Conservation (phyloP, 2,888 invertebrate genomes). For the Branchinecta sandiegonensis region DNA sequence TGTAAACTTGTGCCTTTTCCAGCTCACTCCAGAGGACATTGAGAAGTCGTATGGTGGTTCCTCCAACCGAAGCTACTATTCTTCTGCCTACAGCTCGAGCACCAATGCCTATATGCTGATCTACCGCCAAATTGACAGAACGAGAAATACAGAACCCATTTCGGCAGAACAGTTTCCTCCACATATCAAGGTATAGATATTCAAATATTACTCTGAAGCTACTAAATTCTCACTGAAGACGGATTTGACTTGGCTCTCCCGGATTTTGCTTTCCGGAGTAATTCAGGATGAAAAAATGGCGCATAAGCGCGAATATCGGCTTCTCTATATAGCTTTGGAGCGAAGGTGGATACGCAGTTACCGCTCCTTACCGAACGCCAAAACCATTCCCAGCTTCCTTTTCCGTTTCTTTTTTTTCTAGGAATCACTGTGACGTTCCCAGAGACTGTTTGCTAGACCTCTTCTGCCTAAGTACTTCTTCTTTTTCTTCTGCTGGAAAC, state of each 20-base stretch:
- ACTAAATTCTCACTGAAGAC: slow-evolving; percentile 22
- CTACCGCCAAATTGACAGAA: slow-evolving; percentile 56
- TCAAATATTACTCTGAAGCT: slow-evolving; percentile 17
- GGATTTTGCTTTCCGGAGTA: background rate
- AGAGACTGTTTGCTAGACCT: too few species aligned
- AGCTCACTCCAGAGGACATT: slow-evolving; percentile 66
- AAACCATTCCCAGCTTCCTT: too few species aligned
- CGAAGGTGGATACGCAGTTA: too few species aligned
- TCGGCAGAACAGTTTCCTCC: slow-evolving; percentile 53
- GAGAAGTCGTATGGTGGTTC: slow-evolving; percentile 66
- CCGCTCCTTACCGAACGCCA: too few species aligned
- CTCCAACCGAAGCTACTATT: slow-evolving; percentile 45
- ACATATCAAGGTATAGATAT: slow-evolving; percentile 43
- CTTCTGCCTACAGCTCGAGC: slow-evolving; percentile 58
- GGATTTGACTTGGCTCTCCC: background rate
- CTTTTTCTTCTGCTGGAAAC: too few species aligned
- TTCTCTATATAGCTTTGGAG: too few species aligned
- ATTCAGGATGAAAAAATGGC: background rate
- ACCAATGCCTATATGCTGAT: slow-evolving; percentile 84
- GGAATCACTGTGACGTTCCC: too few species aligned
- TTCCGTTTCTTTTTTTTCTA: too few species aligned
- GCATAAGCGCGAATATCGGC: too few species aligned
- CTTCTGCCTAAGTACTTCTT: too few species aligned
- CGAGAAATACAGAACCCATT: slow-evolving; percentile 48
- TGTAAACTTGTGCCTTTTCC: slow-evolving; percentile 22